Conservation (phyloP, 2,888 invertebrate genomes). For the Netelia virgata region DNA sequence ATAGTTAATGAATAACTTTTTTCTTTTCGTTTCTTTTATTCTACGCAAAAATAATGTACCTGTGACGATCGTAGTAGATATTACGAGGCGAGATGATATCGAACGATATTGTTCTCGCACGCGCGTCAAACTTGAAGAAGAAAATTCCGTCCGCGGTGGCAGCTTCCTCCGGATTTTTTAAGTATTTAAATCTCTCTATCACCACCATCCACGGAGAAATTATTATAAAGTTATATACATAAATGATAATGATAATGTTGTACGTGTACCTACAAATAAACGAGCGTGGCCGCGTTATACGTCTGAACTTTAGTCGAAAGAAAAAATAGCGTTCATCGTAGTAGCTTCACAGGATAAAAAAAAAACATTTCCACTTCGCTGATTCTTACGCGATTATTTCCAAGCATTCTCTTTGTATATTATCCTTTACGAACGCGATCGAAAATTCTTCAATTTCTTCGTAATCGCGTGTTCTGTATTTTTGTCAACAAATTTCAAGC, state of each 20-base stretch:
- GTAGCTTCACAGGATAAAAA: neutral
- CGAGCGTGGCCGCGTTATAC: slow-evolving; percentile 31
- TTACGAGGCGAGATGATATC: slow-evolving; percentile 10
- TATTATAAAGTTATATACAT: slow-evolving; percentile 38
- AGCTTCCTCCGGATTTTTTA: slow-evolving; percentile 37
- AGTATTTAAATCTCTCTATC: slow-evolving; percentile 26
- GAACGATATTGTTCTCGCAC: slow-evolving; percentile 27
- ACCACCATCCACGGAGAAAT: slow-evolving; percentile 28
- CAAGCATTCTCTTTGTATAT: neutral
- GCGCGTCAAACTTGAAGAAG: slow-evolving; percentile 25
- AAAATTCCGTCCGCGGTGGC: slow-evolving; percentile 65
- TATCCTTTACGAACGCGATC: too few relatives aligned
- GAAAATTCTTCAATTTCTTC: neutral
- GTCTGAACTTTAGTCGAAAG: slow-evolving; percentile 27
- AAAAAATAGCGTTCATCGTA: neutral
- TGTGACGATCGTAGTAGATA: slow-evolving; percentile 45
- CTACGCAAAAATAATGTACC: slow-evolving; percentile 42
- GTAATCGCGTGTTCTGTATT: slow-evolving; percentile 43
- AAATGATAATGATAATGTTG: slow-evolving; percentile 43
- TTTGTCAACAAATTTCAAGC: slow-evolving; percentile 1
- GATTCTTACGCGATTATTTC: neutral
- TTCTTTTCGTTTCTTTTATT: neutral
- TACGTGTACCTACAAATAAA: slow-evolving; percentile 52
- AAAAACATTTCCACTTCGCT: neutral
- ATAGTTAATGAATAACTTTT: neutral